These are phyloP conservation scores for Triplophysa rosa DNA, from an alignment of 2,113 vertebrate genomes.

Conservation along the genomic window DNA sequence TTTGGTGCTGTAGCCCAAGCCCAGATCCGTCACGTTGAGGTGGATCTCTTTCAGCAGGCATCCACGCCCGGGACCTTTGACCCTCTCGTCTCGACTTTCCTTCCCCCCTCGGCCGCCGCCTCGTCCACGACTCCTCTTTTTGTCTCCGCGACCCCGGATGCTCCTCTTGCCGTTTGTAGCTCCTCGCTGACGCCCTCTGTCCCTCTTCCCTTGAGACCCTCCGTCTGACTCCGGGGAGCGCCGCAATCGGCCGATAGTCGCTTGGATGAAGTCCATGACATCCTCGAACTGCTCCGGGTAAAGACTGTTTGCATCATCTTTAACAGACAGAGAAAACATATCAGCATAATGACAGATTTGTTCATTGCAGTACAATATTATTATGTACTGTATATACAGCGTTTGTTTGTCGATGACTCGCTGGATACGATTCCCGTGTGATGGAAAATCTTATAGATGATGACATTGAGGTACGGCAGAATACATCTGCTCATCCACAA, in stretches of 20 bases:
- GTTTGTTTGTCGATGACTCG: constrained; percentile 11
- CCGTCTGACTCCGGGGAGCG: constrained; percentile 81
- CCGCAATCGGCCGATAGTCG: constrained; percentile 88
- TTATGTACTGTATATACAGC: background rate
- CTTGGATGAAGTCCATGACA: constrained; percentile 96
- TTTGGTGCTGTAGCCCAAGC: constrained; percentile 94
- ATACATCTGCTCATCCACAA: constrained; percentile 55
- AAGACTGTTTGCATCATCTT: constrained; percentile 84
- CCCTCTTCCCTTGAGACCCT: constrained; percentile 71
- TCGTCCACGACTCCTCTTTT: constrained; percentile 69
- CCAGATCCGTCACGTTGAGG: constrained; percentile 95
- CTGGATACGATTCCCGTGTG: background rate
- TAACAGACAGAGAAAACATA: constrained; percentile 50
- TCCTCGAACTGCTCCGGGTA: constrained; percentile 90
- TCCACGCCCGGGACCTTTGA: constrained; percentile 77
- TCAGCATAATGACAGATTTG: background rate
- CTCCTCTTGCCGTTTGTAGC: constrained; percentile 68
- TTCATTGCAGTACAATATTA: background rate
- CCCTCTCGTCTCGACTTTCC: constrained; percentile 70
- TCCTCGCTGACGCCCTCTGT: constrained; percentile 78
- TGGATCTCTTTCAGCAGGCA: constrained; percentile 93
- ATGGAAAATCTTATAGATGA: constrained; percentile 58
- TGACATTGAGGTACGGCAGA: constrained; percentile 64
- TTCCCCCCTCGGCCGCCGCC: constrained; percentile 62
- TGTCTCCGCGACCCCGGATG: constrained; percentile 66